Conservation (phyloP, 2,797 vertebrate genomes). For the Pseudomugil gertrudae region DNA sequence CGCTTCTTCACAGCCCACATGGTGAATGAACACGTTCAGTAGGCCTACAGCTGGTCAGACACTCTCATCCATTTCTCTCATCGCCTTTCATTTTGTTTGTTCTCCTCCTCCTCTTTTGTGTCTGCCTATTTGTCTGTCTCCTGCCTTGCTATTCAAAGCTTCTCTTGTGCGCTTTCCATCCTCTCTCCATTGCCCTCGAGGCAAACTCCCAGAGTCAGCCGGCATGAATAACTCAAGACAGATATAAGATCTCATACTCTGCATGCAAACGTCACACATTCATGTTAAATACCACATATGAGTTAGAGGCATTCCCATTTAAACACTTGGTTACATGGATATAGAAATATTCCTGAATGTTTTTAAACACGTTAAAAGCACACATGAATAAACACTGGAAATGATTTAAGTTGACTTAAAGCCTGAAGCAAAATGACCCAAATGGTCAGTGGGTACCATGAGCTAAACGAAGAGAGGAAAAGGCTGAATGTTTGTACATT, state of each 20-base stretch:
- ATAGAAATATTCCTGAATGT: background rate
- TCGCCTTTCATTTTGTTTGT: conserved; percentile 50
- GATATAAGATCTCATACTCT: conserved; percentile 33
- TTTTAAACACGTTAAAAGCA: background rate
- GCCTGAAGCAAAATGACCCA: conserved; percentile 60
- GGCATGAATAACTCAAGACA: conserved; percentile 53
- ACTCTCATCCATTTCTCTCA: conserved; percentile 39
- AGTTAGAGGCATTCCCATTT: background rate
- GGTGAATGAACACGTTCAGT: conserved; percentile 49
- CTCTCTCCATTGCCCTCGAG: conserved; percentile 41
- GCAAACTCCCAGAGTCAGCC: conserved; percentile 60
- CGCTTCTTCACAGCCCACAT: conserved; percentile 50
- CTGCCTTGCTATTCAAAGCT: conserved; percentile 37
- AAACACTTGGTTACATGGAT: background rate
- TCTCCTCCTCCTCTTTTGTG: conserved; percentile 12
- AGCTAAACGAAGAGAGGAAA: conserved; percentile 45
- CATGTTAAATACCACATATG: conserved; percentile 3
- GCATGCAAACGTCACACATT: conserved; percentile 39
- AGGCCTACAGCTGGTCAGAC: conserved; percentile 53
- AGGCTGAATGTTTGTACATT: conserved; percentile 32
- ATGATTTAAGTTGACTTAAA: conserved; percentile 45
- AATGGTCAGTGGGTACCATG: conserved; percentile 44
- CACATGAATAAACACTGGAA: conserved; percentile 32
- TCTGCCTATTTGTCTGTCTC: background rate
- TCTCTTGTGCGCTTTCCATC: conserved; percentile 46